Evolutionary conservation across 1,140 invertebrate species (phyloP).

Genomic region (Cylas formicarius): DNA sequence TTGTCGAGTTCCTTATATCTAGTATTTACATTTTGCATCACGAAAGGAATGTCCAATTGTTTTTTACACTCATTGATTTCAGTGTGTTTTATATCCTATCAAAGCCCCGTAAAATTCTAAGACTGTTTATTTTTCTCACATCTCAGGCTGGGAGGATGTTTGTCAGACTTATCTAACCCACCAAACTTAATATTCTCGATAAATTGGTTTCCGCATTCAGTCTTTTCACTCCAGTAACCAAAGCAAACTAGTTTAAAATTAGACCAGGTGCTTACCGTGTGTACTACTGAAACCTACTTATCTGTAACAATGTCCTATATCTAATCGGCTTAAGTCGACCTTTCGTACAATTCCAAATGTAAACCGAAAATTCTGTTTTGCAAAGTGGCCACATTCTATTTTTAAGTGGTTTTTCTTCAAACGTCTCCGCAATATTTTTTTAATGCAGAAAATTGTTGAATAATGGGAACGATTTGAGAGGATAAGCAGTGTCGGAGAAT

Average conservation of each 20-base stretch:
- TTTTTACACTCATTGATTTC: no score
- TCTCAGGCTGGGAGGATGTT: no score
- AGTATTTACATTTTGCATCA: no score
- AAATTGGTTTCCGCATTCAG: conserved; percentile 4
- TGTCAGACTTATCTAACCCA: no score
- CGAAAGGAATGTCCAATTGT: no score
- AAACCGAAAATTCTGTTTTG: conserved; percentile 13
- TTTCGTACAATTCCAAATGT: conserved; percentile 17
- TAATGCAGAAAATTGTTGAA: no score
- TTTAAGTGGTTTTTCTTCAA: conserved; percentile 20
- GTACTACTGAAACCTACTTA: conserved; percentile 11
- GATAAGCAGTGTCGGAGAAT: neutral
- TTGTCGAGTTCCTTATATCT: no score
- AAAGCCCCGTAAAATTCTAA: no score
- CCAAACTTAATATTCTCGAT: conserved; percentile 5
- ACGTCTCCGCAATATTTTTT: no score
- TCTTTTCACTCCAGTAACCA: conserved; percentile 11
- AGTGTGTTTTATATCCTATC: no score
- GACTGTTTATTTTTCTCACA: no score
- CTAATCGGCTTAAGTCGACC: conserved; percentile 17
- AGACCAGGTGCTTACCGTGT: conserved; percentile 20
- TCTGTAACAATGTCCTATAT: conserved; percentile 19
- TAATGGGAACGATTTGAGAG: neutral
- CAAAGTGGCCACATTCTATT: conserved; percentile 16
- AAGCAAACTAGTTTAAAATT: conserved; percentile 20